Base-by-base conservation (phyloP, 2,888 invertebrate species). In the Drosophila prostipennis region DNA sequence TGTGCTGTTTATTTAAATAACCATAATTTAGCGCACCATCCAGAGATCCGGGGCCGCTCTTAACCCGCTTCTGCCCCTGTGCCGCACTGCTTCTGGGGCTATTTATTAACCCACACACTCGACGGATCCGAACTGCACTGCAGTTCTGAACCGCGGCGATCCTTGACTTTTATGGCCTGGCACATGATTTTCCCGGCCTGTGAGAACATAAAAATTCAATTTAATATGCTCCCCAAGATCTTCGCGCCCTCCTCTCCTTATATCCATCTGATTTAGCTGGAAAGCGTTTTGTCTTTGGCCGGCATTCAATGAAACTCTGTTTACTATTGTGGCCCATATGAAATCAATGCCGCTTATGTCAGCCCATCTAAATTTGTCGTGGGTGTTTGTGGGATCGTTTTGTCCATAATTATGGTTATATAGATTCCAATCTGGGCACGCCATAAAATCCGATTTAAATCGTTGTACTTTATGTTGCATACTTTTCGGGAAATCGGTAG, bases 391-490 rank as follows among this genome's bases (percentile, higher is more conserved):
- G 40, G 34, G 40, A 53, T 46, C 48, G 16, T 60, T 54, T 58
- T 51, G 14, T 48, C 26, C 32, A 36, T 60, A 52, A 46, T 69
- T 65, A 23, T 52, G 36, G 19, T 16, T 32, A 11, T 8, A 26
- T 48, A 3, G 26, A 46, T 36, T 53, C 34, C 16, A 32, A 39
- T 23, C 42, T 6, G 19, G 6, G 8, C 10, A 26, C 40, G 7
- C 3, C 39, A 45, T 29, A 61, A 52, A 43, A 16, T 19, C 19
- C 13, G 8, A 40, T 51, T 97, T 39, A 92, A 95, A 72, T 97
- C 96, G 36, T 13, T 4, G 6, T 13, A 16, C 2, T 13, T 55
- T 16, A 7, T 43, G 19, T 37, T 29, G 36, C 37, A 16, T 49
- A 56, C 51, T 37, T 49, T 37, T 49, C 13, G 16, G 42, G 5